A percentile compares a stretch with the other conserved stretches of the same genome.
These are phyloP conservation scores for Hypercompe scribonia DNA, from an alignment of 2,888 invertebrate genomes.

Conservation along the genomic window DNA sequence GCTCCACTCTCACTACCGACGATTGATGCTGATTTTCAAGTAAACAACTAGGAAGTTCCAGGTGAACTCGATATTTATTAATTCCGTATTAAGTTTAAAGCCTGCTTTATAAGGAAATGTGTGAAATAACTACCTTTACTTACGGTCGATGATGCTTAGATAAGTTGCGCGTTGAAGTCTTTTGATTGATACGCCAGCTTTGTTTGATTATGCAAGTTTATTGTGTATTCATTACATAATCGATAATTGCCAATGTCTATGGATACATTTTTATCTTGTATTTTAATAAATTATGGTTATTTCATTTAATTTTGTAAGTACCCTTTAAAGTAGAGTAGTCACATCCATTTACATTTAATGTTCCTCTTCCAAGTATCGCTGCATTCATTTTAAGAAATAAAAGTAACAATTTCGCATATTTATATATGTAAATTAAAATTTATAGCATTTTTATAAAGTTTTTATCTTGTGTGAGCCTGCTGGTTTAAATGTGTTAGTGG, in stretches of 20 bases:
- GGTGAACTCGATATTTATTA: conserved; percentile 65
- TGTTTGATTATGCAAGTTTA: conserved; percentile 41
- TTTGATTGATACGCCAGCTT: conserved; percentile 50
- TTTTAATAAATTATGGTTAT: conserved; percentile 33
- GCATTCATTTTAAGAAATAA: conserved; percentile 24
- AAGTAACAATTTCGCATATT: not conserved
- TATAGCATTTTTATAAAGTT: not conserved
- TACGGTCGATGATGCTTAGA: conserved; percentile 49
- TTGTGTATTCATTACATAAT: conserved; percentile 53
- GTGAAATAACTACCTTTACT: conserved; percentile 49
- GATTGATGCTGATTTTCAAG: conserved; percentile 72
- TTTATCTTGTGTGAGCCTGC: conserved; percentile 6
- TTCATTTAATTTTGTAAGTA: conserved; percentile 19
- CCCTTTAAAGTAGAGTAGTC: conserved; percentile 22
- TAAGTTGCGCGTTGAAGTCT: conserved; percentile 64
- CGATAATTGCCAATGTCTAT: conserved; percentile 27
- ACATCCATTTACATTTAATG: conserved; percentile 23
- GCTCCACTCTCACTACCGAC: conserved; percentile 77
- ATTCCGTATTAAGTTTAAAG: conserved; percentile 59
- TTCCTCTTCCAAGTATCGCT: conserved; percentile 22
- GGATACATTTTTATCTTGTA: conserved; percentile 29
- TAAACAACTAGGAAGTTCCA: conserved; percentile 77
- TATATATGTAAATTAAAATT: conserved; percentile 1
- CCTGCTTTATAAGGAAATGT: conserved; percentile 56
- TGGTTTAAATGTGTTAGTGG: conserved; percentile 20